Base-by-base conservation (phyloP, 92 coral and sea anemone genomes). In the Umimayanthus kanabou region DNA sequence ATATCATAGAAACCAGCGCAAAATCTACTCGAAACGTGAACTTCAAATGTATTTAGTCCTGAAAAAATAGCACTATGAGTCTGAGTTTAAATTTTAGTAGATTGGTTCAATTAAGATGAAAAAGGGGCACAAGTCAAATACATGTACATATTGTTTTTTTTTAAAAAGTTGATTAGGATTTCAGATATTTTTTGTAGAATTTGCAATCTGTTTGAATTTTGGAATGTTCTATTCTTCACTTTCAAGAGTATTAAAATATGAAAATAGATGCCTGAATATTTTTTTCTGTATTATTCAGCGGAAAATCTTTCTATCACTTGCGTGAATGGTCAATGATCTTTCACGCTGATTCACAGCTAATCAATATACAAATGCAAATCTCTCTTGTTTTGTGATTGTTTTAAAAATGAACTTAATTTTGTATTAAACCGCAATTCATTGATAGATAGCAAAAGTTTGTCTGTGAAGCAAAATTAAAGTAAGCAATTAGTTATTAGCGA, bases 341-440 rank as follows among this genome's bases (percentile, higher is more conserved):
- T 65, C 85, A 81, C 58, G 57, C 18, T 66, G 9, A 58, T 70
- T 69, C 64, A 83, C 43, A 83, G 77, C 78, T 83, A 26, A 83
- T 83, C 87, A 70, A 11, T 70, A 83, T 29, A 28, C 65, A 83
- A 70, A 83, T 83, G 87, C 87, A 83, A 83, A 83, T 83, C 37
- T 83, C 37, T 39, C 69, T 71, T 83, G 87, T 83, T 73, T 83
- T 83, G n/a, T 22, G 87, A 73, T 83, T 47, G 39, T 70, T 69
- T 70, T 28, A 45, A 69, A 43, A 83, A 75, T 43, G 73, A 69
- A 70, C 87, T 83, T 83, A 83, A 83, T 70, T 83, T 83, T 69
- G 87, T 83, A 67, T 83, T 83, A 73, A 83, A 83, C 78, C 78
- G 61, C 58, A 70, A 7, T 83, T 83, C 57, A 70, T 83, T 30